Conservation (phyloP, 1,140 invertebrate species). For the Lutraria rhynchaena region DNA sequence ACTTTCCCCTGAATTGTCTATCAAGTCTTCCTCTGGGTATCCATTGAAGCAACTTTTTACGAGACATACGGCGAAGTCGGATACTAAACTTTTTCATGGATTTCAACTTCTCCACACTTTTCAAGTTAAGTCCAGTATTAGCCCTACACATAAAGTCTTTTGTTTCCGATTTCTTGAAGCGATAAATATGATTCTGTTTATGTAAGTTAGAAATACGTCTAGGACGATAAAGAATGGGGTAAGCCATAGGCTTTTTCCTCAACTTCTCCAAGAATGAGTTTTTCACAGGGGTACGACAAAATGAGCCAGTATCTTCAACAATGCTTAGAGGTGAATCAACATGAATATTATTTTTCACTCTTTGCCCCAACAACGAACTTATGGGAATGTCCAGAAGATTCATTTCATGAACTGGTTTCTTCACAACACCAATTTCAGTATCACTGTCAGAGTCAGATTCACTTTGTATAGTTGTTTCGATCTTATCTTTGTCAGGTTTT, state of each 20-base stretch:
- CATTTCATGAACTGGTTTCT: constrained; percentile 38
- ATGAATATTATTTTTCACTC: constrained; percentile 73
- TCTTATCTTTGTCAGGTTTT: constrained; percentile 56
- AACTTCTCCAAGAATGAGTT: constrained; percentile 70
- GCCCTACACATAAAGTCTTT: constrained; percentile 63
- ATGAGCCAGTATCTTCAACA: constrained; percentile 70
- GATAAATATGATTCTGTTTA: constrained; percentile 70
- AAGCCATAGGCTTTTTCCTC: constrained; percentile 65
- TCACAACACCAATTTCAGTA: not conserved
- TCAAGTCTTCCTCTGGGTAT: constrained; percentile 54
- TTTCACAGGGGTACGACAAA: constrained; percentile 73
- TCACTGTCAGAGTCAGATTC: constrained; percentile 52
- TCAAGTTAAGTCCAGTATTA: constrained; percentile 66
- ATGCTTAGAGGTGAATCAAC: constrained; percentile 66
- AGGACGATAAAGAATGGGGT: constrained; percentile 71
- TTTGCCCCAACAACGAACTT: constrained; percentile 73
- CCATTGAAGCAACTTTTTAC: constrained; percentile 69
- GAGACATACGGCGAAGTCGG: constrained; percentile 62
- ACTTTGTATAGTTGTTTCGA: constrained; percentile 23
- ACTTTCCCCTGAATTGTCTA: constrained; percentile 34
- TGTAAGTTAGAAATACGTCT: constrained; percentile 57
- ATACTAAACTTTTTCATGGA: constrained; percentile 68
- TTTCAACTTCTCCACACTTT: constrained; percentile 62
- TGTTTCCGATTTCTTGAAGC: constrained; percentile 70
- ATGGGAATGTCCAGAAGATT: constrained; percentile 74